Conservation (phyloP, 1,140 invertebrate genomes). For the Eriosoma lanigerum region DNA sequence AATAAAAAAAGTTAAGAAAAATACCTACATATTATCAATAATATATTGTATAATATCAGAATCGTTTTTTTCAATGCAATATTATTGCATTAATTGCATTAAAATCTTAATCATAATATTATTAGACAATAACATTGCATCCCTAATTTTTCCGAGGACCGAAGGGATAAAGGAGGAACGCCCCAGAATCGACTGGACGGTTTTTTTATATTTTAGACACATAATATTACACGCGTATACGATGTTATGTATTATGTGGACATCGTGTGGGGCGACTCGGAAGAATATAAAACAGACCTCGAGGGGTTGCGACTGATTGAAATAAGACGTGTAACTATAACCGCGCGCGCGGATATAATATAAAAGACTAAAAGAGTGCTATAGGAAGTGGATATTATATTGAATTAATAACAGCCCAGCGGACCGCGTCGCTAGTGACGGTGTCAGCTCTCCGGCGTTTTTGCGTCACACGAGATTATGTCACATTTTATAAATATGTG, state of each 20-base stretch:
- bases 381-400: not conserved
- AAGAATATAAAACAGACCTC: slow-evolving; percentile 29
- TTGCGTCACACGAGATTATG: slow-evolving; percentile 14
- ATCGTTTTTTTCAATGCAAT: too few relatives aligned
- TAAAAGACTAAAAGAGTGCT: not conserved
- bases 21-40: too few relatives aligned
- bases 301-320: slow-evolving; percentile 25
- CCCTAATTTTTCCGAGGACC: too few relatives aligned
- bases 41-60: too few relatives aligned
- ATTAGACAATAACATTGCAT: too few relatives aligned
- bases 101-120: too few relatives aligned
- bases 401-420: slow-evolving; percentile 45
- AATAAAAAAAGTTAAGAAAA: too few relatives aligned
- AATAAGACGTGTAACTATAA: slow-evolving; percentile 42
- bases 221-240: not conserved
- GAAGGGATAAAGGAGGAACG: too few relatives aligned
- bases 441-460: slow-evolving; percentile 41
- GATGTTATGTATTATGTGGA: too few relatives aligned
- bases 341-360: not conserved
- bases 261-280: not conserved
- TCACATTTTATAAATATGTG: not conserved
- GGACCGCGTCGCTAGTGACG: slow-evolving; percentile 1
- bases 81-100: too few relatives aligned
- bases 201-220: not conserved
- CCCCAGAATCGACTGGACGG: too few relatives aligned